Percentiles rank a stretch among this genome's conserved stretches.
Evolutionary conservation across 2,797 vertebrate species (phyloP).

Genomic region (Syngnathus rostellatus): DNA sequence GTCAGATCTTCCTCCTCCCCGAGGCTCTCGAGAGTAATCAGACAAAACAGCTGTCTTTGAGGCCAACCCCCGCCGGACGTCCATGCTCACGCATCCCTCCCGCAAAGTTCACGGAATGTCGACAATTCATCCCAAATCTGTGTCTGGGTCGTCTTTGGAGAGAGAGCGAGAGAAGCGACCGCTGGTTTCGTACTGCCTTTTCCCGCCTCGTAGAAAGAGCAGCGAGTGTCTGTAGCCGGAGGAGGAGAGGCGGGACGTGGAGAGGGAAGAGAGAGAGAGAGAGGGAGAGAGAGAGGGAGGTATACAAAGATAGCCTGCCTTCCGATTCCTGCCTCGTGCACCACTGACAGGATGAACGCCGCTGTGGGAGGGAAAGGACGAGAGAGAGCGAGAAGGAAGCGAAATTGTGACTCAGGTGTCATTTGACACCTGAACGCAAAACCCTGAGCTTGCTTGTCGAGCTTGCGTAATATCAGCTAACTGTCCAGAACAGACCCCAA

Average conservation of each 20-base stretch:
- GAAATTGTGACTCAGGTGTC: conserved; percentile 13
- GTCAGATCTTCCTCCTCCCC: conserved; percentile 16
- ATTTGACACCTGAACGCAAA: conserved; percentile 14
- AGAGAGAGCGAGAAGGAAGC: conserved; percentile 4
- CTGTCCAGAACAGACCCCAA: background rate
- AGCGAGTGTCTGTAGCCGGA: conserved; percentile 45
- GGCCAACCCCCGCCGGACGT: conserved; percentile 17
- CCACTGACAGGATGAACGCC: conserved; percentile 41
- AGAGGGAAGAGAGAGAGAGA: conserved; percentile 6
- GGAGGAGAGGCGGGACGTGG: conserved; percentile 14
- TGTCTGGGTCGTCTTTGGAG: conserved; percentile 23
- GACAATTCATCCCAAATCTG: conserved; percentile 18
- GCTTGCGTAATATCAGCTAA: conserved; percentile 1
- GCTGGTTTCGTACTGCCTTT: conserved; percentile 28
- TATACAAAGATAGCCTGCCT: conserved; percentile 43
- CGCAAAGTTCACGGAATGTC: conserved; percentile 37
- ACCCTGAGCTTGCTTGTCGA: background rate
- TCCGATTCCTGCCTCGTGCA: conserved; percentile 50
- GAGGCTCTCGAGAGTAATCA: conserved; percentile 25
- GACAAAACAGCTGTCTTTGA: conserved; percentile 31
- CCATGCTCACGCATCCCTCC: conserved; percentile 20
- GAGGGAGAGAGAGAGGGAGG: conserved; percentile 22
- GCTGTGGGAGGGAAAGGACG: conserved; percentile 15
- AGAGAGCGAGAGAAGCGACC: conserved; percentile 22
- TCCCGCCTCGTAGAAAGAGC: conserved; percentile 37